Conservation (phyloP, 2,797 vertebrate species). For the Kryptolebias ocellatus region DNA sequence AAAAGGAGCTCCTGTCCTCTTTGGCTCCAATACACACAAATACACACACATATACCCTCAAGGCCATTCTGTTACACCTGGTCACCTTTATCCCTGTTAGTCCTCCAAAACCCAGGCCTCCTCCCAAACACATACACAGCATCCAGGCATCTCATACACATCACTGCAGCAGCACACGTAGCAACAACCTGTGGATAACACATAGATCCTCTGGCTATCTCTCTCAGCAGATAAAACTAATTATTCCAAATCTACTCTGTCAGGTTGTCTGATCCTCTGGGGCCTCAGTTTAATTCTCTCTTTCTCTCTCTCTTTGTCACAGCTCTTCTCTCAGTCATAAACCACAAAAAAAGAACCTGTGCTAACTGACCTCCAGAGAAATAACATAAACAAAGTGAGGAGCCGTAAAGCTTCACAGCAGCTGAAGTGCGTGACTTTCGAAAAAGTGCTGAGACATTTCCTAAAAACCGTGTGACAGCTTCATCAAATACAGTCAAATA, state of each 20-base stretch:
- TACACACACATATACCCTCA: conserved; percentile 55
- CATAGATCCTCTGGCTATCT: conserved; percentile 65
- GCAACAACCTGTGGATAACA: conserved; percentile 62
- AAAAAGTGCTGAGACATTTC: conserved; percentile 12
- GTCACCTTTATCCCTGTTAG: conserved; percentile 79
- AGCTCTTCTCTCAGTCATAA: conserved; percentile 37
- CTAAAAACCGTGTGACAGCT: neutral
- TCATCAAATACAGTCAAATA: neutral
- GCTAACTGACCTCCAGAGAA: conserved; percentile 56
- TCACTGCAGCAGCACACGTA: conserved; percentile 20
- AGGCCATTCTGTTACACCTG: conserved; percentile 80
- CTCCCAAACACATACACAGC: conserved; percentile 45
- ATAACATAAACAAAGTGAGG: conserved; percentile 62
- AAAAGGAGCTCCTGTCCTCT: conserved; percentile 77
- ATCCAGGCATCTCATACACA: conserved; percentile 37
- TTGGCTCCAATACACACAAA: conserved; percentile 53
- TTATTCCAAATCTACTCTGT: conserved; percentile 79
- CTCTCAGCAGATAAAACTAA: conserved; percentile 75
- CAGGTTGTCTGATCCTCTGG: conserved; percentile 73
- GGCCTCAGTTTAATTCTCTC: conserved; percentile 58
- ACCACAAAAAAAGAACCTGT: conserved; percentile 47
- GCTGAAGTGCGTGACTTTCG: conserved; percentile 30
- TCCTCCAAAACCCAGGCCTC: conserved; percentile 36
- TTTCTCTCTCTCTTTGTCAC: conserved; percentile 21
- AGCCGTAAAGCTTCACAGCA: conserved; percentile 47